A percentile compares a stretch with the other conserved stretches of the same genome.
phyloP scores from a whole-genome alignment of 2,113 vertebrate genomes.

The Girardinichthys multiradiatus region DNA sequence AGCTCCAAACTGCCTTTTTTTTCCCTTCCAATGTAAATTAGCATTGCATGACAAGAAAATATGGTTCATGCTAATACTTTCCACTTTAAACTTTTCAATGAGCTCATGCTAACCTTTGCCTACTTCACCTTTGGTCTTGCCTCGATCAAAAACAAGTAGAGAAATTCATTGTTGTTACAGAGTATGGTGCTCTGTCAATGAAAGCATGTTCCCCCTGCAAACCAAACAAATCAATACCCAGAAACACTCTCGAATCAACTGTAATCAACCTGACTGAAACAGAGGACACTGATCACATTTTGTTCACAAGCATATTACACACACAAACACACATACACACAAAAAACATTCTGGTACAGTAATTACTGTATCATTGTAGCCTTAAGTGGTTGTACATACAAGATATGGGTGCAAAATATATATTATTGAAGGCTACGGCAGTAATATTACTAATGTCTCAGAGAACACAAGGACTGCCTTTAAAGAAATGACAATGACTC shows the following conservation, averaged over 20 bases:
- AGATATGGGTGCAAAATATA: not conserved
- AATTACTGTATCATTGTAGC: constrained; percentile 1
- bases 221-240: constrained; percentile 77
- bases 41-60: not conserved
- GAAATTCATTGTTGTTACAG: constrained; percentile 13
- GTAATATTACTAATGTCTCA: no score
- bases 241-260: constrained; percentile 64
- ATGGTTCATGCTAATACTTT: not conserved
- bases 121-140: constrained; percentile 25
- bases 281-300: constrained; percentile 37
- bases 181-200: constrained; percentile 38
- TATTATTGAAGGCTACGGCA: not conserved
- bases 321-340: constrained; percentile 3
- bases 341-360: not conserved
- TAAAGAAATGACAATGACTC: no score
- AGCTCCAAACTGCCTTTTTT: constrained; percentile 25
- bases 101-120: constrained; percentile 29
- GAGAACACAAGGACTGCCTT: no score
- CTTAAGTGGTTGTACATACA: not conserved
- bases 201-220: constrained; percentile 42
- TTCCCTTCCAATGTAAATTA: constrained; percentile 30
- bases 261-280: constrained; percentile 58
- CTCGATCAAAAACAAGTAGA: not conserved
- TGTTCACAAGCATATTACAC: constrained; percentile 13
- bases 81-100: not conserved